Evolutionary conservation across 2,888 invertebrate genomes (phyloP).

Genomic region (Thymelicus lineola): DNA sequence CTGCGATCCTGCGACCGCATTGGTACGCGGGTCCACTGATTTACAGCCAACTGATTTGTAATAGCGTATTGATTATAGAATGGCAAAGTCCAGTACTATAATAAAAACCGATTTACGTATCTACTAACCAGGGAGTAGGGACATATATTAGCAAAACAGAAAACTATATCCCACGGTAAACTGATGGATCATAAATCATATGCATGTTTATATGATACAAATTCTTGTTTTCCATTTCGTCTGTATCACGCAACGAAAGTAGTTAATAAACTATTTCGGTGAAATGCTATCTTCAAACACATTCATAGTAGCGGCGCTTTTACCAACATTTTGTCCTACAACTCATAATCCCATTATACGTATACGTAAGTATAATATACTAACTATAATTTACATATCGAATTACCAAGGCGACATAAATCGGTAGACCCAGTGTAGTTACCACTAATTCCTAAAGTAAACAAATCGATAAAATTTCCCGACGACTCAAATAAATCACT

Average conservation of each 20-base stretch:
- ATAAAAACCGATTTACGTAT: too few species aligned
- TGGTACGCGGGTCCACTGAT: too few species aligned
- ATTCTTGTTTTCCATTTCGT: too few species aligned
- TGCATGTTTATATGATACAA: too few species aligned
- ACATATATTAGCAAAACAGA: too few species aligned
- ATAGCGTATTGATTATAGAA: too few species aligned
- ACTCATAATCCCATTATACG: slow-evolving; percentile 45
- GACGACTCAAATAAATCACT: slow-evolving; percentile 73
- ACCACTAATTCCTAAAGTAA: slow-evolving; percentile 82
- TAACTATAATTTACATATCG: slow-evolving; percentile 64
- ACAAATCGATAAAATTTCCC: slow-evolving; percentile 80
- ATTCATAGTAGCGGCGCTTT: slow-evolving; percentile 17
- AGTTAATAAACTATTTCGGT: slow-evolving; percentile 11
- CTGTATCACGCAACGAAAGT: background rate
- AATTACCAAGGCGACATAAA: slow-evolving; percentile 73
- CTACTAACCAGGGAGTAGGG: too few species aligned
- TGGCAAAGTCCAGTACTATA: too few species aligned
- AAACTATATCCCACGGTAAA: too few species aligned
- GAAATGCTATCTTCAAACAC: slow-evolving; percentile 9
- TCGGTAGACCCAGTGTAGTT: slow-evolving; percentile 65
- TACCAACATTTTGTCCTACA: slow-evolving; percentile 45
- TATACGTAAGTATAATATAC: slow-evolving; percentile 49
- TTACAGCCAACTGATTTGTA: too few species aligned
- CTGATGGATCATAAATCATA: too few species aligned
- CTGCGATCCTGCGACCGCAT: too few species aligned